Conservation (phyloP, 92 coral and sea anemone species). For the Phenganax subtilis region DNA sequence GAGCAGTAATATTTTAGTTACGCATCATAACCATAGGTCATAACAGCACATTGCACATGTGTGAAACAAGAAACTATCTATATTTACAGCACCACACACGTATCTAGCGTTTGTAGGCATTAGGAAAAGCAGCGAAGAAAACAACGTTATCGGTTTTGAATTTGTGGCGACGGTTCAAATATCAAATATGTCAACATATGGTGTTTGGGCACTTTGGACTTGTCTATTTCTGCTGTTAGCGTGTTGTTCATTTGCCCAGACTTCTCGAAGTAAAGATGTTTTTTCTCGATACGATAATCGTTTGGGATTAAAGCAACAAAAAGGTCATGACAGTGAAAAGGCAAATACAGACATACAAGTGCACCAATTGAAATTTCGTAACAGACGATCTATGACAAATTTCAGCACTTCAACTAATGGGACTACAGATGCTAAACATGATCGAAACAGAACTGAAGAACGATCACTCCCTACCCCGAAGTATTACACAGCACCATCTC, state of each 20-base stretch:
- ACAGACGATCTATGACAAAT: background rate
- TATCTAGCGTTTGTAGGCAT: background rate
- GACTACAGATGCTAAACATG: background rate
- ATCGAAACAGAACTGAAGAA: background rate
- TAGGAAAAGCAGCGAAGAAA: background rate
- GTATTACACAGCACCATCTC: background rate
- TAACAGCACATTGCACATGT: background rate
- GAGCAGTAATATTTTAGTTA: background rate
- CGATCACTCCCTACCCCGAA: background rate
- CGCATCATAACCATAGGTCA: background rate
- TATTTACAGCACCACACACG: background rate
- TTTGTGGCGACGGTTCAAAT: background rate
- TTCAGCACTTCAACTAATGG: background rate
- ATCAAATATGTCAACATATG: background rate
- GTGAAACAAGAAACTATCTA: background rate
- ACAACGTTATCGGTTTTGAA: background rate
- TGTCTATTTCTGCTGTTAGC: background rate
- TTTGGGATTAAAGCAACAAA: background rate
- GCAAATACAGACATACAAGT: background rate
- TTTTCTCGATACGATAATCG: background rate
- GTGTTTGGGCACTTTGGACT: slow-evolving; percentile 1
- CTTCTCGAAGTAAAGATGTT: background rate
- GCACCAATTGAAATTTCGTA: background rate
- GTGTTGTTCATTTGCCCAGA: background rate
- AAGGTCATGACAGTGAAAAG: background rate